Conservation (phyloP, 2,888 invertebrate genomes). For the Arenicola marina region DNA sequence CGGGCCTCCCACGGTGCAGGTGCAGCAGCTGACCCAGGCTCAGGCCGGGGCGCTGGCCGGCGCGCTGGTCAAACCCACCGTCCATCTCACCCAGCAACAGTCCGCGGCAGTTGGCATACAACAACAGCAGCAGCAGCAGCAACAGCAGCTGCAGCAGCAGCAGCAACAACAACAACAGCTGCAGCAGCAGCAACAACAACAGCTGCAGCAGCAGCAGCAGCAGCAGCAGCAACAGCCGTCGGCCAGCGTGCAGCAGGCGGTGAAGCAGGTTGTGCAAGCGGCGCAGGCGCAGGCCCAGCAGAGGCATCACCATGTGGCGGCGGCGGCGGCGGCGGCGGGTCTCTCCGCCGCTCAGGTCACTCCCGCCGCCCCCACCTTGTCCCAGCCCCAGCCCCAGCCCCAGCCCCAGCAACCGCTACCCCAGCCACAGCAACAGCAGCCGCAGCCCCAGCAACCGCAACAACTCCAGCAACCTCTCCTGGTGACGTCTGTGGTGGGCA, state of each 20-base stretch:
- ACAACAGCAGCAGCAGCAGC: background rate
- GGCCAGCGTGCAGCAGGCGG: constrained; percentile 15
- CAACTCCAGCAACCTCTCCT: background rate
- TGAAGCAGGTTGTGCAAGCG: constrained; percentile 17
- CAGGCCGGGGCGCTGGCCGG: constrained; percentile 10
- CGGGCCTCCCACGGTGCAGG: constrained; percentile 12
- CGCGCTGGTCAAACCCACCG: constrained; percentile 9
- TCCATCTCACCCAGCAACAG: constrained; percentile 38
- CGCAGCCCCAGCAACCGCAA: background rate
- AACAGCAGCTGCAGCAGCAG: background rate
- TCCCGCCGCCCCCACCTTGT: no score
- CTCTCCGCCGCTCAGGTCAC: no score
- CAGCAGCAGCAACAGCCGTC: background rate
- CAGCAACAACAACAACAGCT: background rate
- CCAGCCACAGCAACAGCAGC: constrained; percentile 1
- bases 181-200: no score
- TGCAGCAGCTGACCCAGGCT: constrained; percentile 22
- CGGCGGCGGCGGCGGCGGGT: no score
- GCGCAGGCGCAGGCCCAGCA: constrained; percentile 22
- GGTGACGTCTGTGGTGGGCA: background rate
- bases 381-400: background rate
- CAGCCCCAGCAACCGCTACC: background rate
- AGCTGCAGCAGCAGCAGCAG: background rate
- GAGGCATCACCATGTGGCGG: background rate
- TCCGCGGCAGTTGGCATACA: background rate